Evolutionary conservation across 1,140 invertebrate genomes (phyloP), one percentile per base, ranked within the genome.

Genomic region (Teleogryllus occipitalis): DNA sequence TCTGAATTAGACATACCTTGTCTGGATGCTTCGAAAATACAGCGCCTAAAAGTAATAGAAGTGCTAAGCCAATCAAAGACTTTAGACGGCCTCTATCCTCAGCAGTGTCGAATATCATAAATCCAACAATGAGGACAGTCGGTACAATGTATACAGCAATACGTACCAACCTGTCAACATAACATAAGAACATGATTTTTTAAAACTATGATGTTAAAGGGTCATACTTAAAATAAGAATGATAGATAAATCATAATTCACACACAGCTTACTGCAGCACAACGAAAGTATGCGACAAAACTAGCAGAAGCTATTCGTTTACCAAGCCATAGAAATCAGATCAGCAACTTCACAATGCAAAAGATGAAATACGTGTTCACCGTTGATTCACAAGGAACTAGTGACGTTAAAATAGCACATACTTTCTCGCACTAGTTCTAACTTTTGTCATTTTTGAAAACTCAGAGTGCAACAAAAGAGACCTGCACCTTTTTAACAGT

Each of bases 91-190:
- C 84, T 0, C 89, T 87, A 0, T 91, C 86, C 1, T 89, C 86
- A 7, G 81, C 82, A 0, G 93, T 92, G 83, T 96, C 94, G 10
- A 91, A 84, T 74, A 89, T 86, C 14, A 94, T 83, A 83, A 90
- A 93, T 7, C 90, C 81, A 0, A 89, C 82, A 12, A 92, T 85
- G 0, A 83, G 86, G 0, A 82, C 83, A 22, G 92, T 47, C 6
- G 92, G 76, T 0, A 83, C 78, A 8, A 84, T 14, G 73, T 85
- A 85, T 76, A 86, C 65, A 39, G 82, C 74, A 0, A 80, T 80
- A 48, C 80, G 73, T 18, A 80, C 47, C 7, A 47, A 72, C 73
- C 78, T 80, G 65, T 8, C 76, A 80, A 76, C 73, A 77, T n/a
- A 78, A 74, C 21, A 49, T 0, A 76, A 0, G 12, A 79, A 5